These are phyloP conservation scores for Lycaena phlaeas DNA, from an alignment of 2,888 invertebrate genomes.

Conservation along the genomic window DNA sequence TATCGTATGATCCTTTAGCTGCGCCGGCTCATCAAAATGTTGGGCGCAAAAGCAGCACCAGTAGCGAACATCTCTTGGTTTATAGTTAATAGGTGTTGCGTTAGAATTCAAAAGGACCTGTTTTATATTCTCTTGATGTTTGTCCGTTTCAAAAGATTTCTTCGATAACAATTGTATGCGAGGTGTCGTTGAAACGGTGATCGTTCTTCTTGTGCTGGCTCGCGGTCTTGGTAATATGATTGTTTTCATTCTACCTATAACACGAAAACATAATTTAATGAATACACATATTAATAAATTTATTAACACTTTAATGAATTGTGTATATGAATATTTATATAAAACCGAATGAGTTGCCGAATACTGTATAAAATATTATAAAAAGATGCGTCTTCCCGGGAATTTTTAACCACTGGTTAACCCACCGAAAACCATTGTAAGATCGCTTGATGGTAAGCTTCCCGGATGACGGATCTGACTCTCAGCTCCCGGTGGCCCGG, in stretches of 20 bases:
- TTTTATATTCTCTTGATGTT: conserved; percentile 43
- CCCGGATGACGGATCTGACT: too few relatives aligned
- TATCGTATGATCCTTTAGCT: conserved; percentile 37
- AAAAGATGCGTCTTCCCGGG: too few relatives aligned
- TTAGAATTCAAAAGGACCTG: conserved; percentile 34
- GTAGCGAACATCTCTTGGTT: conserved; percentile 31
- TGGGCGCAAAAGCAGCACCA: conserved; percentile 45
- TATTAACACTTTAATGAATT: too few relatives aligned
- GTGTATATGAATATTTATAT: too few relatives aligned
- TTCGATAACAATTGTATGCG: conserved; percentile 12
- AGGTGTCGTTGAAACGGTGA: not conserved
- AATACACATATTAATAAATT: not conserved
- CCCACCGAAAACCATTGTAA: too few relatives aligned
- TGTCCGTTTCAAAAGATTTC: conserved; percentile 32
- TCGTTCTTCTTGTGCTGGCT: conserved; percentile 1
- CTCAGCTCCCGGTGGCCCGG: too few relatives aligned
- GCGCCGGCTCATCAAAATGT: conserved; percentile 35
- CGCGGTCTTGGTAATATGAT: conserved; percentile 5
- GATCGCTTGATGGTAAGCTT: too few relatives aligned
- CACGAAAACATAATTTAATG: not conserved
- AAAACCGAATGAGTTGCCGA: too few relatives aligned
- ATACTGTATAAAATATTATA: too few relatives aligned
- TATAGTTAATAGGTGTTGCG: conserved; percentile 41
- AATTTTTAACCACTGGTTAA: too few relatives aligned
- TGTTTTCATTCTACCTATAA: not conserved